phyloP scores from a whole-genome alignment of 2,888 invertebrate genomes.

The Trisateles emortualis region DNA sequence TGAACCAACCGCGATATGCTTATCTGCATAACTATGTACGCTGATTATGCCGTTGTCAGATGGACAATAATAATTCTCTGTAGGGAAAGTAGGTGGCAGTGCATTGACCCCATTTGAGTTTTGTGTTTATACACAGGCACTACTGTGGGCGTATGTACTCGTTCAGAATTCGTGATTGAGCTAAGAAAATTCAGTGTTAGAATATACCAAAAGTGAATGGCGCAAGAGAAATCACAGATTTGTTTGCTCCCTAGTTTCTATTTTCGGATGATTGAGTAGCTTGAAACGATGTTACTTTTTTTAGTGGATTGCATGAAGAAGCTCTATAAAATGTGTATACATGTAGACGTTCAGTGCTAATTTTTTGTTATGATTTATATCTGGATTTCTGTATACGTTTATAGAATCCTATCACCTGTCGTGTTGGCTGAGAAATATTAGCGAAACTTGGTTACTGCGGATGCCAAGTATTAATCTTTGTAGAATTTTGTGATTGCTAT shows the following conservation, averaged over 20 bases:
- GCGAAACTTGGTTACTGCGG: constrained; percentile 20
- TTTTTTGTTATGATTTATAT: constrained; percentile 21
- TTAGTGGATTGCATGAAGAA: constrained; percentile 41
- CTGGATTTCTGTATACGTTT: constrained; percentile 6
- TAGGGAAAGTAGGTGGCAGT: constrained; percentile 72
- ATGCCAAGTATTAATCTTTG: constrained; percentile 43
- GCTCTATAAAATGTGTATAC: constrained; percentile 35
- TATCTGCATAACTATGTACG: constrained; percentile 39
- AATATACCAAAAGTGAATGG: constrained; percentile 52
- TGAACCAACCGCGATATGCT: constrained; percentile 43
- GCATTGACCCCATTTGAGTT: constrained; percentile 62
- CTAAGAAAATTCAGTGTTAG: constrained; percentile 42
- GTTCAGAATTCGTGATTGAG: constrained; percentile 40
- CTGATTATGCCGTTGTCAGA: constrained; percentile 46
- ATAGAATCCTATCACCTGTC: constrained; percentile 15
- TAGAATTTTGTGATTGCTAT: not conserved
- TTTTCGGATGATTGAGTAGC: constrained; percentile 58
- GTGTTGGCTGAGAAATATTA: constrained; percentile 17
- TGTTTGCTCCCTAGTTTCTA: constrained; percentile 56
- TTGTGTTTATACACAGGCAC: constrained; percentile 50
- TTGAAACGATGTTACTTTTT: constrained; percentile 47
- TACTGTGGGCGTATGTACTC: constrained; percentile 41
- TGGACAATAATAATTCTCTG: constrained; percentile 52
- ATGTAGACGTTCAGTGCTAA: constrained; percentile 33
- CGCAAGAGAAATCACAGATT: constrained; percentile 52